Evolutionary conservation across 92 coral and sea anemone genomes (phyloP), one percentile per base, ranked within the genome.

Genomic region (Palythoa caribaeorum): DNA sequence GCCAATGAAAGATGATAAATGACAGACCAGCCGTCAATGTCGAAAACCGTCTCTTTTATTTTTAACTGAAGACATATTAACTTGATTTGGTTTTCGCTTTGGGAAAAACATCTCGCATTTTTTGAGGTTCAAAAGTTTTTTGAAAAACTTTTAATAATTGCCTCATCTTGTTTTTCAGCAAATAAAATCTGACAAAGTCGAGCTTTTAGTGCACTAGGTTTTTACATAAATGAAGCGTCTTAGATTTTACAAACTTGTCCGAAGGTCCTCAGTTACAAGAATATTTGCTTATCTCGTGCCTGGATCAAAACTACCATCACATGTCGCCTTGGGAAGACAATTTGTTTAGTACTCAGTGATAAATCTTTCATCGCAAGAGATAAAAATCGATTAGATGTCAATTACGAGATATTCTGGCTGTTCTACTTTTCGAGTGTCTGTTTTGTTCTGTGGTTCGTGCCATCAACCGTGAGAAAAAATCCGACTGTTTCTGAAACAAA

Each of bases 311-410:
- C 40, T 38, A 77, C 12, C 19, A 10, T n/a, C 63, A 66, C 54
- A 36, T 53, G 47, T 66, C 38, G 55, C 47, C 11, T 12, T 55
- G 35, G 19, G 35, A 62, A 79, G 84, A 79, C 84, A 59, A 79
- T 51, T 47, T 65, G 36, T 68, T 81, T 47, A 21, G 44, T 37
- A 21, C 37, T 17, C 17, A 81, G 76, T 66, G 10, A 81, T 81
- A 69, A 81, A 81, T 66, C 86, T 81, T 48, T 81, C 86, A 81
- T 47, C 86, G 44, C 35, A 48, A 12, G 60, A 65, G 60, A 80
- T 38, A 69, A 39, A 38, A 63, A 40, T 16, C 5, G 1, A 37
- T 47, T 39, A 81, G n/a, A 19, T 21, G 39, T 38, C 15, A 81
- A 66, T 81, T 81, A 81, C 63, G 28, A 6, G 86, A 48, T 66